Percentiles rank a stretch among this genome's conserved stretches.
These are phyloP conservation scores for Pantelozetes paolii DNA, from an alignment of 2,888 invertebrate species.

Conservation along the genomic window DNA sequence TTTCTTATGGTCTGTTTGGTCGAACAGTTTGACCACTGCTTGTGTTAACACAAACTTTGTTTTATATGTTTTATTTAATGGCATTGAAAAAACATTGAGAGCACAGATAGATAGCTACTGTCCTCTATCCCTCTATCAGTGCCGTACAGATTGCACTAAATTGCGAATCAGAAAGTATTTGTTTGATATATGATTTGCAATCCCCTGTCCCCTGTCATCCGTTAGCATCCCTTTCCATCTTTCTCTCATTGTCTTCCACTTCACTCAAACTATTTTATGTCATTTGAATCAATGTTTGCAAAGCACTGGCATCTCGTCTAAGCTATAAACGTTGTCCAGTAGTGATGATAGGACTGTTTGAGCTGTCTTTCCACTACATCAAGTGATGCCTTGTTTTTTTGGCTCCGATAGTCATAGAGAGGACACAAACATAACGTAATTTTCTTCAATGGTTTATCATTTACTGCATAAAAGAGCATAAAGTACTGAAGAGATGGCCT, in stretches of 20 bases:
- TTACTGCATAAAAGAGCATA: constrained; percentile 23
- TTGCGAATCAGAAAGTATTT: constrained; percentile 34
- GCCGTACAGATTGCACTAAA: constrained; percentile 18
- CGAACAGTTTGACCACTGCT: constrained; percentile 26
- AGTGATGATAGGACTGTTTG: neutral
- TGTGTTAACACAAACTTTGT: constrained; percentile 20
- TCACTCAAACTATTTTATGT: neutral
- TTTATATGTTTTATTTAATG: constrained; percentile 30
- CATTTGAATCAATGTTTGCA: neutral
- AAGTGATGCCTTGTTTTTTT: neutral
- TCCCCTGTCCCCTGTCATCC: neutral
- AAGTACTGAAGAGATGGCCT: constrained; percentile 12
- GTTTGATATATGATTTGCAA: constrained; percentile 27
- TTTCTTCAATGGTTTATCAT: constrained; percentile 34
- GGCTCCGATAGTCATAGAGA: neutral
- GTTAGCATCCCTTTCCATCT: neutral
- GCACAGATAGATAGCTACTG: constrained; percentile 1
- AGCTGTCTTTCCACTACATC: constrained; percentile 1
- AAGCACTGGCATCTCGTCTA: neutral
- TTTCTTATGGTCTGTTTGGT: constrained; percentile 30
- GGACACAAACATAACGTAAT: constrained; percentile 21
- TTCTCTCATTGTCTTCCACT: constrained; percentile 6
- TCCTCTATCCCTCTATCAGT: neutral
- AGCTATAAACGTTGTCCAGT: constrained; percentile 10
- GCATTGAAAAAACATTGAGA: constrained; percentile 16